Conservation (phyloP, 2,113 vertebrate genomes). For the Nanorana parkeri region DNA sequence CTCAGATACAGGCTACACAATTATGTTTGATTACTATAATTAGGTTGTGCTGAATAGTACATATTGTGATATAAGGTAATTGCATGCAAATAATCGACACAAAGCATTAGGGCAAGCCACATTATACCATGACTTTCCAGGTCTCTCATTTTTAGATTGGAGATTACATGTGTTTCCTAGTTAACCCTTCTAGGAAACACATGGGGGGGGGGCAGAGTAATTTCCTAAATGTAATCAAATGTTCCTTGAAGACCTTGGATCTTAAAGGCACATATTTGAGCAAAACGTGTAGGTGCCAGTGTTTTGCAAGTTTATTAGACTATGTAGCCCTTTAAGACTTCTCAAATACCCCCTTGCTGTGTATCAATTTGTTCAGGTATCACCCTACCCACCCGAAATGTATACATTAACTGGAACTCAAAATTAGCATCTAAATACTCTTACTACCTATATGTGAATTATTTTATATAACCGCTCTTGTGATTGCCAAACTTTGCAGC, state of each 20-base stretch:
- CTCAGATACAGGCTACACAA: neutral
- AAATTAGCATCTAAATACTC: too few relatives aligned
- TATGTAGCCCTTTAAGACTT: too few relatives aligned
- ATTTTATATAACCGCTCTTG: too few relatives aligned
- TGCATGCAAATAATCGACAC: slow-evolving; percentile 62
- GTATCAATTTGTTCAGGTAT: too few relatives aligned
- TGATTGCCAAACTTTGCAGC: too few relatives aligned
- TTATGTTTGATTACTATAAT: slow-evolving; percentile 58
- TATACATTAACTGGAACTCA: too few relatives aligned
- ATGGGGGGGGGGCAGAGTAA: too few relatives aligned
- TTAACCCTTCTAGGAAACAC: neutral
- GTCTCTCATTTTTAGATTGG: slow-evolving; percentile 2
- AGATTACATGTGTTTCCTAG: neutral
- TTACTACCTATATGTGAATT: too few relatives aligned
- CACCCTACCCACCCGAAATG: too few relatives aligned
- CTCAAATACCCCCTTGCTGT: too few relatives aligned
- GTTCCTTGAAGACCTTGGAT: neutral
- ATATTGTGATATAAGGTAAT: slow-evolving; percentile 64
- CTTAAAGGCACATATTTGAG: neutral
- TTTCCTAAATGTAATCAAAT: neutral
- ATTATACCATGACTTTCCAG: slow-evolving; percentile 3
- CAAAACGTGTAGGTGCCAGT: too few relatives aligned
- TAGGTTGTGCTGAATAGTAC: slow-evolving; percentile 1
- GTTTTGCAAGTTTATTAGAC: too few relatives aligned
- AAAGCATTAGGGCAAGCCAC: slow-evolving; percentile 59